These are phyloP conservation scores for Rhodinocichla rosea DNA, from an alignment of 2,113 vertebrate genomes.

Conservation along the genomic window DNA sequence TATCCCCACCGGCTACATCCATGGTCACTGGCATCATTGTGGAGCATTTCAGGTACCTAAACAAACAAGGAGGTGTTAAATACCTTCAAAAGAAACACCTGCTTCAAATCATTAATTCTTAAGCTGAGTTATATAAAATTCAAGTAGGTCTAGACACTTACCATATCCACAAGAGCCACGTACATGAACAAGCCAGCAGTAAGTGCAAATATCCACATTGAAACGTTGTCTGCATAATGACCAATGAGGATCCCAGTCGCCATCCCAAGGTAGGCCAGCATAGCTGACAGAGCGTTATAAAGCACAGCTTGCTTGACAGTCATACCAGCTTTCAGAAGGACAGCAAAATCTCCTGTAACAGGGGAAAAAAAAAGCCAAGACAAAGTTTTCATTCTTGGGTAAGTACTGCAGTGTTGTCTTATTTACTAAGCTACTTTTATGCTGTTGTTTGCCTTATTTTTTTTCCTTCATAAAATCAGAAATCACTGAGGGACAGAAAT, in stretches of 20 bases:
- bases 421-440: background rate
- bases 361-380: background rate
- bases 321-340: constrained; percentile 95
- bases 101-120: background rate
- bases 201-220: constrained; percentile 97
- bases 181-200: constrained; percentile 98
- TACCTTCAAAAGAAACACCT: background rate
- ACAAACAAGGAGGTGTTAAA: background rate
- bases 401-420: background rate
- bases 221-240: constrained; percentile 93
- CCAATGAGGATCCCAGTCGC: constrained; percentile 91
- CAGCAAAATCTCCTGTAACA: constrained; percentile 89
- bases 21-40: constrained; percentile 93
- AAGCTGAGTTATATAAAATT: background rate
- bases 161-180: constrained; percentile 97
- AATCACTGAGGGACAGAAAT: background rate
- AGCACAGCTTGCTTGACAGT: constrained; percentile 93
- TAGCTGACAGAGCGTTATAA: constrained; percentile 92
- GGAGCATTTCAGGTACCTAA: constrained; percentile 97
- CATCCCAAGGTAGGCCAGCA: constrained; percentile 93
- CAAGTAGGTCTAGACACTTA: constrained; percentile 69
- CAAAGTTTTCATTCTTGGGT: background rate
- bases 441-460: rapidly evolving
- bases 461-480: background rate
- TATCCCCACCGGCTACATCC: constrained; percentile 95